Percentiles rank a stretch among this genome's conserved stretches.
phyloP scores from a whole-genome alignment of 1,140 invertebrate species.

The Batillaria attramentaria region DNA sequence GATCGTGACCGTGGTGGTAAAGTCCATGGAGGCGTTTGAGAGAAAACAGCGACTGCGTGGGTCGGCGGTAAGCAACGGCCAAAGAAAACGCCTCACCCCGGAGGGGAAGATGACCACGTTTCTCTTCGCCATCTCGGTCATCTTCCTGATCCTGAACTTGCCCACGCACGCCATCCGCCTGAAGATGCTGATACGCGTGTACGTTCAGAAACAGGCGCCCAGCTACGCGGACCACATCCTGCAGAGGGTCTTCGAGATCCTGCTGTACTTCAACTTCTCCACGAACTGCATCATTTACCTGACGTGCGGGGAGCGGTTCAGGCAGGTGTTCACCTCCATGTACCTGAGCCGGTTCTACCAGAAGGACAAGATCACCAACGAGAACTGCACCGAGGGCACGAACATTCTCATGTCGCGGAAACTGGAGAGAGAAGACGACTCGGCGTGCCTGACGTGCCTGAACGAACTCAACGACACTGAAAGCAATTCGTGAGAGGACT shows the following conservation, averaged over 20 bases:
- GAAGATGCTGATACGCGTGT: slow-evolving; percentile 34
- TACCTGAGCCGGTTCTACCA: slow-evolving; percentile 16
- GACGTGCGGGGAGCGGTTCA: slow-evolving; percentile 36
- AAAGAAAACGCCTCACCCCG: slow-evolving; percentile 27
- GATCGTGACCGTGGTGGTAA: slow-evolving; percentile 26
- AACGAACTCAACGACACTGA: too few species aligned
- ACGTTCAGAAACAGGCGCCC: background rate
- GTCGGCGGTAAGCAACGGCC: background rate
- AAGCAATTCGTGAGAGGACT: too few species aligned
- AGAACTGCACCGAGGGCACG: background rate
- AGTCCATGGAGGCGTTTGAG: slow-evolving; percentile 28
- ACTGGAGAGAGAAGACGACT: too few species aligned
- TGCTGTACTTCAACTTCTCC: slow-evolving; percentile 44
- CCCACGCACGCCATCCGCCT: slow-evolving; percentile 43
- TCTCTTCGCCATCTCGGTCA: slow-evolving; percentile 40
- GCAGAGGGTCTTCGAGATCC: slow-evolving; percentile 39
- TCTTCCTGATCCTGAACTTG: slow-evolving; percentile 40
- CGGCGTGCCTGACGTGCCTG: too few species aligned
- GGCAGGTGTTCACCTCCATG: slow-evolving; percentile 26
- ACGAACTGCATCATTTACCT: slow-evolving; percentile 38
- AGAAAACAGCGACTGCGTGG: slow-evolving; percentile 36
- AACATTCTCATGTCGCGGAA: too few species aligned
- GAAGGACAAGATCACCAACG: background rate
- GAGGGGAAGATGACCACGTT: slow-evolving; percentile 39
- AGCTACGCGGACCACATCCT: slow-evolving; percentile 32